phyloP scores from a whole-genome alignment of 2,888 invertebrate genomes.

The Apodemia mormo region DNA sequence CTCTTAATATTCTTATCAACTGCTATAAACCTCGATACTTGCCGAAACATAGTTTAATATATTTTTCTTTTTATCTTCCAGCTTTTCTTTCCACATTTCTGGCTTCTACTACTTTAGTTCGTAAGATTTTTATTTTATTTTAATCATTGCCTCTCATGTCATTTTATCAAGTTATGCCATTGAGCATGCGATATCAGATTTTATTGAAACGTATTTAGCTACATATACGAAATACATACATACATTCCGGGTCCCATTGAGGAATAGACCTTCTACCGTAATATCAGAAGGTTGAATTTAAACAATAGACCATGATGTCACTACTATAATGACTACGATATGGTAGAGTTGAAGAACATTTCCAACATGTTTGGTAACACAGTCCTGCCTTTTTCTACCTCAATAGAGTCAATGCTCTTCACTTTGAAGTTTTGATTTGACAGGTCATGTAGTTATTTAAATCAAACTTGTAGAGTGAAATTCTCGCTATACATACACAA shows the following conservation, averaged over 20 bases:
- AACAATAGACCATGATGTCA: too few relatives aligned
- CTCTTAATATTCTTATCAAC: not conserved
- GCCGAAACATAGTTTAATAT: not conserved
- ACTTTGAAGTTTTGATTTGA: too few relatives aligned
- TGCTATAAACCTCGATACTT: not conserved
- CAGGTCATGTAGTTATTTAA: too few relatives aligned
- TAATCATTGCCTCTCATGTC: conserved; percentile 45
- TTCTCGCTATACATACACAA: too few relatives aligned
- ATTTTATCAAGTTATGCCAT: conserved; percentile 41
- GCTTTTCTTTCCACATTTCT: conserved; percentile 80
- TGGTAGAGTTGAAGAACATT: too few relatives aligned
- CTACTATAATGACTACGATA: too few relatives aligned
- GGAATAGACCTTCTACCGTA: not conserved
- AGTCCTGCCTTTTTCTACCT: too few relatives aligned
- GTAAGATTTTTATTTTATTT: conserved; percentile 62
- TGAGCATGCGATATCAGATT: conserved; percentile 28
- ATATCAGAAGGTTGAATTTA: too few relatives aligned
- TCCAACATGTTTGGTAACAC: too few relatives aligned
- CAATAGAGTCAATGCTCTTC: too few relatives aligned
- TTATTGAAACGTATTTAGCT: not conserved
- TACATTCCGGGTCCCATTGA: not conserved
- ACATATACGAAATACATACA: not conserved
- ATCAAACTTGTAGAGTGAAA: too few relatives aligned
- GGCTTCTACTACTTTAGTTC: conserved; percentile 79
- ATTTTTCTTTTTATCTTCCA: conserved; percentile 66